A percentile compares a stretch with the other conserved stretches of the same genome.
phyloP scores from a whole-genome alignment of 2,888 invertebrate species.

The Salticus scenicus region DNA sequence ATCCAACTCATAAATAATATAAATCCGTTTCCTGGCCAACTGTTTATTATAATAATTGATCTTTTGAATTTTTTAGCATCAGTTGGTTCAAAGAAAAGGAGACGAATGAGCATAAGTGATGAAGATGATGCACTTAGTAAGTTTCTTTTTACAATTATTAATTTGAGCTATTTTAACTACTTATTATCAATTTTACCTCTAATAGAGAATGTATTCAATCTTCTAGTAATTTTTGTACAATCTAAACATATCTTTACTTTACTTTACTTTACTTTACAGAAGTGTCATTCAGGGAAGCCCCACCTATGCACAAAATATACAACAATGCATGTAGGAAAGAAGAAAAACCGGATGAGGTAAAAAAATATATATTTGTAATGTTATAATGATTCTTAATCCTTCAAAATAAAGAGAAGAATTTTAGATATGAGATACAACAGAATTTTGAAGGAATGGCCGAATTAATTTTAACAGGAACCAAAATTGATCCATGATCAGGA shows the following conservation, averaged over 20 bases:
- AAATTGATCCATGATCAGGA: no score
- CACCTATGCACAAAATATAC: constrained; percentile 57
- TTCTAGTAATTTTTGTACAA: neutral
- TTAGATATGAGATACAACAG: no score
- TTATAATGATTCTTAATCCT: no score
- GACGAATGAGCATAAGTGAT: constrained; percentile 56
- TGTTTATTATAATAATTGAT: no score
- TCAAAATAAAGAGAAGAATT: no score
- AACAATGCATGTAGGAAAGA: constrained; percentile 58
- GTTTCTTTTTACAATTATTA: no score
- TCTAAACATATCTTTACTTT: neutral
- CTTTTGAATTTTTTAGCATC: constrained; percentile 28
- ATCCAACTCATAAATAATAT: no score
- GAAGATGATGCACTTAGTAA: constrained; percentile 62
- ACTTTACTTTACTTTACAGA: constrained; percentile 8
- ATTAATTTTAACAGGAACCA: no score
- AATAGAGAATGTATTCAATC: neutral
- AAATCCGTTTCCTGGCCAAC: no score
- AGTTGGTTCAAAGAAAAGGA: constrained; percentile 49
- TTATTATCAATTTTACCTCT: no score
- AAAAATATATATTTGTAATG: neutral
- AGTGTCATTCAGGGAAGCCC: constrained; percentile 19
- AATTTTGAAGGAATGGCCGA: no score
- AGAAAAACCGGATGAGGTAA: constrained; percentile 67
- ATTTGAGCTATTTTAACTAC: no score